These are phyloP conservation scores for Megaustenia siamemsis DNA, from an alignment of 2,888 invertebrate genomes.

Conservation along the genomic window DNA sequence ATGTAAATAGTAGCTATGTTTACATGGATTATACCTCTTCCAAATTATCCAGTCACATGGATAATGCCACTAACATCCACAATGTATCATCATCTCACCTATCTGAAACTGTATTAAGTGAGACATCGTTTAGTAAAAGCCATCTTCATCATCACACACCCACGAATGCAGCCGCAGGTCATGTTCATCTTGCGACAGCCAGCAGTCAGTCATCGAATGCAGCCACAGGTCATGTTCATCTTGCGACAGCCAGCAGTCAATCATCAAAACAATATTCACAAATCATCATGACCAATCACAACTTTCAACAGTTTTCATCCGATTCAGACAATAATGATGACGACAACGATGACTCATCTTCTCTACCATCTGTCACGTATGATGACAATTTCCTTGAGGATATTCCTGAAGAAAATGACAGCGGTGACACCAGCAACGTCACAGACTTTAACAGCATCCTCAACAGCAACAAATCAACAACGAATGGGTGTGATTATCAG, in stretches of 20 bases:
- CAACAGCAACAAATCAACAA: neutral
- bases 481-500: neutral
- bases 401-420: constrained; percentile 68
- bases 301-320: constrained; percentile 41
- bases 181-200: neutral
- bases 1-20: neutral
- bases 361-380: constrained; percentile 63
- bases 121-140: neutral
- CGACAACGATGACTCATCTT: constrained; percentile 30
- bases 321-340: constrained; percentile 45
- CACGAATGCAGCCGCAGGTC: neutral
- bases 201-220: neutral
- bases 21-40: neutral
- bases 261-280: neutral
- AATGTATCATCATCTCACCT: neutral
- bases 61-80: neutral
- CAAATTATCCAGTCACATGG: neutral
- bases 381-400: constrained; percentile 72
- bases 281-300: constrained; percentile 44
- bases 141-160: neutral
- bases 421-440: constrained; percentile 56
- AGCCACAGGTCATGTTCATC: neutral
- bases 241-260: neutral
- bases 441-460: constrained; percentile 9
- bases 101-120: neutral